Base-by-base conservation (phyloP, 2,113 vertebrate genomes). In the Toxotes chatareus region DNA sequence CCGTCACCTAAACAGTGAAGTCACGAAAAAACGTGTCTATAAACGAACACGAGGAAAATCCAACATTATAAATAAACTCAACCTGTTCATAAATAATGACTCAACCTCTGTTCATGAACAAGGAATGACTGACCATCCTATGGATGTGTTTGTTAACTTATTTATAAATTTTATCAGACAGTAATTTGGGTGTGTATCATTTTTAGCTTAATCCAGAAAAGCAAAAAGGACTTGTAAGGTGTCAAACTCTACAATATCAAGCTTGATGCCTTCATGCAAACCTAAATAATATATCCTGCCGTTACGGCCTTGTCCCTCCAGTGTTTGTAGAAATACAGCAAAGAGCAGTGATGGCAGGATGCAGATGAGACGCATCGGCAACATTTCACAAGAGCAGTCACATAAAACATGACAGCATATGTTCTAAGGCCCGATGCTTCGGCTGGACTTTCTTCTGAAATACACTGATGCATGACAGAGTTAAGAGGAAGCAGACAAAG, bases 401-500 rank as follows among this genome's bases (percentile, higher is more conserved):
- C 71, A 75, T 59, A 55, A 77, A 82, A 55, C 1, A 10, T 27
- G 27, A 79, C 13, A 71, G 31, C 40, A 46, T 55, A 60, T 10
- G 21, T 78, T 62, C 72, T 32, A 81, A 65, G 1, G 11, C 38
- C 66, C 21, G 12, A 1, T 13, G 73, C 74, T 65, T 69, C 44
- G 5, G 53, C 59, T 65, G 7, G n/a, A 17, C n/a, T 66, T 66
- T 61, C 31, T 31, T 57, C 23, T 59, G 11, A 72, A 73, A 44
- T 12, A 59, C 60, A 66, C 7, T 13, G 70, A 70, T 67, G 53
- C 60, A 31, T 56, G 64, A 61, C 23, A 16, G 57, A 46, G 77
- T 42, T 21, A 44, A 82, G 38, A 72, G 36, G n/a, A 49, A 16
- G 56, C 70, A 40, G 72, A 69, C 79, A 79, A 75, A 69, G 73